A percentile compares a stretch with the other conserved stretches of the same genome.
phyloP scores from a whole-genome alignment of 1,140 invertebrate genomes.

The Brachionus plicatilis region DNA sequence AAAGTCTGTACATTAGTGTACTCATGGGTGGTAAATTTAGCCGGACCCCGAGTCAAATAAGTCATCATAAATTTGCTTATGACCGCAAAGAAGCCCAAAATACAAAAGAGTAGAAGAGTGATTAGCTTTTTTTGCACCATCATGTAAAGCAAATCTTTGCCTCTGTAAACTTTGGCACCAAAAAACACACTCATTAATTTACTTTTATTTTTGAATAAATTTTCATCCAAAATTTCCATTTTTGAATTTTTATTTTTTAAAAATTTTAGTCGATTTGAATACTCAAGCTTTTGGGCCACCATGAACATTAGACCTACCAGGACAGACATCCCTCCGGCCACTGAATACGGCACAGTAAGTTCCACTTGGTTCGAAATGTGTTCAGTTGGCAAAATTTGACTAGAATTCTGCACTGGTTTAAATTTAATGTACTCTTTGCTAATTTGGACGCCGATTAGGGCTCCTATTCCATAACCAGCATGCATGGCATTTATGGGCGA shows the following conservation, averaged over 20 bases:
- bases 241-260: not conserved
- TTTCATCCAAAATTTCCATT: not conserved
- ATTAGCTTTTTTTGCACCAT: not conserved
- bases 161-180: slow-evolving; percentile 2
- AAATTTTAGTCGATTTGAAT: not conserved
- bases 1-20: not conserved
- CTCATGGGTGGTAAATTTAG: not conserved
- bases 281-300: not conserved
- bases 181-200: not conserved
- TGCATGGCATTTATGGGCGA: slow-evolving; percentile 39
- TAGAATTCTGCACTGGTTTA: not conserved
- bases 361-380: not conserved
- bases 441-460: not conserved
- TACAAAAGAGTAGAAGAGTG: not conserved
- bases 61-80: slow-evolving; percentile 11
- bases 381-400: not conserved
- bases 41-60: slow-evolving; percentile 23
- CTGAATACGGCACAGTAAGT: not conserved
- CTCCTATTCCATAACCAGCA: slow-evolving; percentile 27
- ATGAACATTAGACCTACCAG: not conserved
- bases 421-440: not conserved
- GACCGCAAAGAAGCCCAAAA: not conserved
- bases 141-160: not conserved
- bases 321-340: not conserved
- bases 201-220: not conserved